Evolutionary conservation across 2,113 vertebrate genomes (phyloP), one percentile per base, ranked within the genome.

Genomic region (Dicerorhinus sumatrensis): DNA sequence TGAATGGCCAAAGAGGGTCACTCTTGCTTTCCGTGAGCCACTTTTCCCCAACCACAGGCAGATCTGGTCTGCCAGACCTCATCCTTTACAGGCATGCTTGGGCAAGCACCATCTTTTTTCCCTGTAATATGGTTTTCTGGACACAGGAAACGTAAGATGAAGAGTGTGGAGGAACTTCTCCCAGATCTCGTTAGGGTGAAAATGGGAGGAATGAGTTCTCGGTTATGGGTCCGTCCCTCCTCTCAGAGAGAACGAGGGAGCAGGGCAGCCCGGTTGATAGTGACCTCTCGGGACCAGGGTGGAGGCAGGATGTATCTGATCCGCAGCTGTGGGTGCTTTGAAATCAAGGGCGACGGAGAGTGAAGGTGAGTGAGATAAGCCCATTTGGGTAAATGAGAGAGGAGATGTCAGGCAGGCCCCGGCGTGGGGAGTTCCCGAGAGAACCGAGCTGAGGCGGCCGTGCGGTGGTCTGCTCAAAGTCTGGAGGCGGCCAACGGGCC

Each of bases 101-200:
- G 77, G 8, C 23, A n/a, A 13, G 10, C 11, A 7, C 67, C 20
- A 0, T 20, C 39, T 7, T 2, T 13, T 20, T 11, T 48, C 81
- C 46, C 5, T 2, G 0, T n/a, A 25, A 11, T 2, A 0, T 3
- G 13, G 39, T 13, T 89, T 21, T 62, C 60, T 27, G 10, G 56
- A 10, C 10, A 69, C 17, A 58, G 48, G 21, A 65, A 73, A 72
- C 23, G 27, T 29, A n/a, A 81, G 62, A 31, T 31, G 51, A 72
- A 42, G 23, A 17, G 1, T 1, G 1, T 33, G 48, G 54, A 72
- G 20, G 54, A 92, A n/a, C 67, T 8, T 80, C 17, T 54, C 48
- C 21, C 25, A 8, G 79, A 20, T n/a, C 62, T 83, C 56, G 17
- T 17, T 14, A 20, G 31, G 56, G 0, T 2, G 7, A 16, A 36